Evolutionary conservation across 2,113 vertebrate genomes (phyloP).

Genomic region (Dasypus novemcinctus): DNA sequence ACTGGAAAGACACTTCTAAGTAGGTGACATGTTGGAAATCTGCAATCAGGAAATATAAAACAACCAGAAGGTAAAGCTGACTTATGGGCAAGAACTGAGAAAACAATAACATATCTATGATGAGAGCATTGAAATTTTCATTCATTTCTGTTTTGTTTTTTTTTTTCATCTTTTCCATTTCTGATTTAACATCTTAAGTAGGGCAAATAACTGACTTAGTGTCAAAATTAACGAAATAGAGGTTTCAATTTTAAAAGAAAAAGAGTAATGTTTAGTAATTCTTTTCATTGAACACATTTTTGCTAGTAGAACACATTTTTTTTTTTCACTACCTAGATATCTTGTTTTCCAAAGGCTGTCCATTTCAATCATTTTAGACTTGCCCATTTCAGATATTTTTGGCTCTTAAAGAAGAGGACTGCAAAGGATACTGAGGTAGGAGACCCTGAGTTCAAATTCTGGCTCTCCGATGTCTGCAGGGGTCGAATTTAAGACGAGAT

Average conservation of each 20-base stretch:
- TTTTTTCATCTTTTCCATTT: not conserved
- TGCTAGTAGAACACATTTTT: not conserved
- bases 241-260: conserved; percentile 13
- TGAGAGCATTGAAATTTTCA: conserved; percentile 48
- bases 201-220: not conserved
- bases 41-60: not conserved
- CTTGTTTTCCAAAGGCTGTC: conserved; percentile 19
- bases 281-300: not conserved
- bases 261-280: conserved; percentile 10
- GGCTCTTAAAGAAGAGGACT: not conserved
- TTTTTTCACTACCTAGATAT: not conserved
- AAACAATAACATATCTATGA: conserved; percentile 22
- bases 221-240: conserved; percentile 32
- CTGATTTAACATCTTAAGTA: conserved; percentile 40
- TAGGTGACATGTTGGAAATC: not conserved
- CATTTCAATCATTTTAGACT: conserved; percentile 17
- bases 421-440: not conserved
- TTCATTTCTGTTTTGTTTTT: not conserved
- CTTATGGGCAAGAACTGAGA: conserved; percentile 15
- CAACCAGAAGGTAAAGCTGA: conserved; percentile 45
- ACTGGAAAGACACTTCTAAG: not conserved
- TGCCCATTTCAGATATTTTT: not conserved
- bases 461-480: too few species aligned
- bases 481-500: too few species aligned
- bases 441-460: not conserved